Percentiles rank a stretch among this genome's conserved stretches.
phyloP scores from a whole-genome alignment of 2,113 vertebrate species.

The Neodon shergylaensis region DNA sequence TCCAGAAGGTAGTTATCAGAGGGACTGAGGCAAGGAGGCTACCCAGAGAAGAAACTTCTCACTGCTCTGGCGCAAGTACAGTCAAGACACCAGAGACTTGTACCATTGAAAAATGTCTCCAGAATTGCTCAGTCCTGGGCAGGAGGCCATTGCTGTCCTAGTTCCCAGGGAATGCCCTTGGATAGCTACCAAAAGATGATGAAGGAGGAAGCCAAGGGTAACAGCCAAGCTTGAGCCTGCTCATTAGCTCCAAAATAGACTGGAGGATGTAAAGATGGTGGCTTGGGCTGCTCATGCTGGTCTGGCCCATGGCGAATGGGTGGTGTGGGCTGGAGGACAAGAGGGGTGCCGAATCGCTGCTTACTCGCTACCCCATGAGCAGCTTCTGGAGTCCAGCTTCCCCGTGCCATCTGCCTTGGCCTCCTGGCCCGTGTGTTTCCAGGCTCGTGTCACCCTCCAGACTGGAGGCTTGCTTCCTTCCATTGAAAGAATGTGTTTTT shows the following conservation, averaged over 20 bases:
- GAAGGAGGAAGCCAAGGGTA: background rate
- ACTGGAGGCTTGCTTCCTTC: background rate
- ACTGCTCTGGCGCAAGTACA: background rate
- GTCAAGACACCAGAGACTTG: background rate
- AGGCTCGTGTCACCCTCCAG: too few species aligned
- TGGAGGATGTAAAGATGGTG: background rate
- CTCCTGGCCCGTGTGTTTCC: background rate
- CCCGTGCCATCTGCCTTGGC: accelerated
- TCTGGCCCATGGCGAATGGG: background rate
- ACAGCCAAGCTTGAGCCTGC: background rate
- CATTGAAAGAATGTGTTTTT: background rate
- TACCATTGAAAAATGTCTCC: background rate
- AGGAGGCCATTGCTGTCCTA: background rate
- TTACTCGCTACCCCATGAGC: background rate
- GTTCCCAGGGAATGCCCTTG: background rate
- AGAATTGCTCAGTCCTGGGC: background rate
- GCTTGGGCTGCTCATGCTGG: background rate
- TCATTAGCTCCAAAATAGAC: background rate
- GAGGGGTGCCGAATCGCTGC: too few species aligned
- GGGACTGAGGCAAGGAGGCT: background rate
- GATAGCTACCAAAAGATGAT: background rate
- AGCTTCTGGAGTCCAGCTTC: background rate
- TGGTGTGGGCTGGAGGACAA: too few species aligned
- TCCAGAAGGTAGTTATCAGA: background rate
- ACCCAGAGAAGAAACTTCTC: too few species aligned